Evolutionary conservation across 2,113 vertebrate species (phyloP).

Genomic region (Antechinus flavipes): DNA sequence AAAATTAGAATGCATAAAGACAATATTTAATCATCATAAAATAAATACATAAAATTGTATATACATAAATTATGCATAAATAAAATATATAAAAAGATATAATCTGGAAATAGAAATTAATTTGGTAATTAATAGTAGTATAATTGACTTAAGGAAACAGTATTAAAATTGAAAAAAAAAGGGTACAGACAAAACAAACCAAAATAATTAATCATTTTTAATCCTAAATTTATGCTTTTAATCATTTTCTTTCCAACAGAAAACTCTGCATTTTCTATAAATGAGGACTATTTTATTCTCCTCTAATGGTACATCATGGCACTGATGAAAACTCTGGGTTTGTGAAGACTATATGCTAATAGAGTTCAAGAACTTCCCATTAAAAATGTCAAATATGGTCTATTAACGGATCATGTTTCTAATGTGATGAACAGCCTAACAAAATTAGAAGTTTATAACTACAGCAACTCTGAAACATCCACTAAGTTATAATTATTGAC

Average conservation of each 20-base stretch:
- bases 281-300: not conserved
- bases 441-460: not conserved
- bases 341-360: not conserved
- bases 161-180: not conserved
- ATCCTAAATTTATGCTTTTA: not conserved
- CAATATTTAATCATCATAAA: not conserved
- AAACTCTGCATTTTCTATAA: not conserved
- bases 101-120: not conserved
- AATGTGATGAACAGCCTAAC: not conserved
- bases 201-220: not conserved
- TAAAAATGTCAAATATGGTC: not conserved
- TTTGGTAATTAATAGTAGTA: not conserved
- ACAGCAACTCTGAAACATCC: not conserved
- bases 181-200: not conserved
- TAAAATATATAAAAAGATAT: not conserved
- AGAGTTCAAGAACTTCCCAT: not conserved
- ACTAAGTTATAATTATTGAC: not conserved
- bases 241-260: not conserved
- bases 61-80: too few relatives aligned
- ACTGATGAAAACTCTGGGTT: not conserved
- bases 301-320: not conserved
- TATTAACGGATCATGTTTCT: not conserved
- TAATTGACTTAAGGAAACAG: not conserved
- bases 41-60: constrained; percentile 3
- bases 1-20: not conserved